phyloP scores from a whole-genome alignment of 2,888 invertebrate genomes.

The Catocala sponsa region DNA sequence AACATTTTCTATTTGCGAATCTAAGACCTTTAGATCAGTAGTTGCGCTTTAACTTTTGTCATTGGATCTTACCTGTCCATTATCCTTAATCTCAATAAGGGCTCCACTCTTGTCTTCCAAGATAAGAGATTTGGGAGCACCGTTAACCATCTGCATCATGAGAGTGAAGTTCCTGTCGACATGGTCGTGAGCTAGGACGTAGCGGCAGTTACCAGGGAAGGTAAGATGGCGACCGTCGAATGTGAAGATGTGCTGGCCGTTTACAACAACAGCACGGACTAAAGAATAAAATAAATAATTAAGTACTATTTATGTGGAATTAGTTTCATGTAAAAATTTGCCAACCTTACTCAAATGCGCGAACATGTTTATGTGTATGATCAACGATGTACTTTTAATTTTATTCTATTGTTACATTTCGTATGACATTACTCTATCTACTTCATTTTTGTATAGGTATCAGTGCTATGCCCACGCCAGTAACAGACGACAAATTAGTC shows the following conservation, averaged over 20 bases:
- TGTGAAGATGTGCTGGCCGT: conserved; percentile 95
- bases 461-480: too few species aligned
- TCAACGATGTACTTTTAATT: too few species aligned
- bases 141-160: conserved; percentile 91
- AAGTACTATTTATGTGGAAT: not conserved
- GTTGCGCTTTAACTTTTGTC: too few species aligned
- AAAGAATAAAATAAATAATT: conserved; percentile 46
- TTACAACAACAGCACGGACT: conserved; percentile 91
- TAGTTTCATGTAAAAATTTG: too few species aligned
- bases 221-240: conserved; percentile 95
- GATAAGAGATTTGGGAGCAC: conserved; percentile 90
- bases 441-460: too few species aligned
- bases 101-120: conserved; percentile 91
- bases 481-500: too few species aligned
- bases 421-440: too few species aligned
- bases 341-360: too few species aligned
- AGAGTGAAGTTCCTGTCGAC: conserved; percentile 96
- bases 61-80: conserved; percentile 84
- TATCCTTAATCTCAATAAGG: conserved; percentile 89
- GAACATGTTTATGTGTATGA: too few species aligned
- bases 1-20: too few species aligned
- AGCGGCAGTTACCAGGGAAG: conserved; percentile 94
- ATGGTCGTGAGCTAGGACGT: conserved; percentile 94
- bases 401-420: too few species aligned
- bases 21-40: too few species aligned